Base-by-base conservation (phyloP, 2,888 invertebrate genomes). In the Tenodera sinensis region DNA sequence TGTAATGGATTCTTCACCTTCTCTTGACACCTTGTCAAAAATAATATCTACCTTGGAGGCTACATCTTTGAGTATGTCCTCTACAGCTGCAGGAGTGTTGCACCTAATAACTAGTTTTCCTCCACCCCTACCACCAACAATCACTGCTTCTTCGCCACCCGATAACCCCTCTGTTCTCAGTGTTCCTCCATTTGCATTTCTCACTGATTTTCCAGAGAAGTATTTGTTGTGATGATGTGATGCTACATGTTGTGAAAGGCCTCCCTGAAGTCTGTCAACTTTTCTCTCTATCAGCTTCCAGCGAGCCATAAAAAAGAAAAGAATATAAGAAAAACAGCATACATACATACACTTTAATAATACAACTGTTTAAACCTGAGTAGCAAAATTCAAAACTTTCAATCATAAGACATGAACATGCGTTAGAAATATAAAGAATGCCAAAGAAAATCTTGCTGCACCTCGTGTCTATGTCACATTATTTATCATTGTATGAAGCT, bases 21-120 rank as follows among this genome's bases (percentile, higher is more conserved):
- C 90, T 89, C 90, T 3, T 82, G 84, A 28, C n/a, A 92, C 90
- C 88, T 92, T 93, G 91, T 94, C 93, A 90, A 93, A 93, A 84
- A 94, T 93, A n/a, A 93, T 91, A 91, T 93, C 93, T 28, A 93
- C 93, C 91, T 93, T 93, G 14, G 93, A 92, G 1, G 93, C 92
- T 27, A 93, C 92, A 90, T 93, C 93, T 28, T 92, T 92, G n/a
- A 93, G 90, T 82, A 93, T 89, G 54, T 93, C 93, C 91, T 93
- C 93, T 2, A 93, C 91, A 28, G 91, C 89, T 82, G 92, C 92
- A 2, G 93, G 92, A 14, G 92, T 92, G 88, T 92, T 92, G 90
- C 93, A 93, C 90, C 92, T 92, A n/a, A 92, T 92, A 42, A 92
- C 90, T 25, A 93, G 89, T 83, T 92, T 92, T 81, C 90, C 90